Evolutionary conservation across 1,140 invertebrate genomes (phyloP).

Genomic region (Gonioctena quinquepunctata): DNA sequence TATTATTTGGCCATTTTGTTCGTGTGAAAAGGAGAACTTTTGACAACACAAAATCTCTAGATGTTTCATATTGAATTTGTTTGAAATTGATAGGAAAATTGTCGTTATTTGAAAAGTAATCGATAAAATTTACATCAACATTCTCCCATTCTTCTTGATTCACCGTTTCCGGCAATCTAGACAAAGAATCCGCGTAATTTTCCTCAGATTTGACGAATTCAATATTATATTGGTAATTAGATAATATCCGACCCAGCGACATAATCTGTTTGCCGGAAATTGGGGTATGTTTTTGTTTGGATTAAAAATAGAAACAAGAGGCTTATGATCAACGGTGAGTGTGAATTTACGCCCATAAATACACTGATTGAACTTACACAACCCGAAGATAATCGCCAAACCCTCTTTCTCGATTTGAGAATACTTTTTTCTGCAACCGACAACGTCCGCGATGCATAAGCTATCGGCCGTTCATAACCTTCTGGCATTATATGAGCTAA

Average conservation of each 20-base stretch:
- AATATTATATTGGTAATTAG: background rate
- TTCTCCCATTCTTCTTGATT: background rate
- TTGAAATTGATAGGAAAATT: too few relatives aligned
- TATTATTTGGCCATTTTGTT: too few relatives aligned
- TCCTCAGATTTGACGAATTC: background rate
- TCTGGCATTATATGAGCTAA: constrained; percentile 51
- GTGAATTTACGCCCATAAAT: constrained; percentile 23
- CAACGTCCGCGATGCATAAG: constrained; percentile 58
- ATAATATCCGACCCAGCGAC: background rate
- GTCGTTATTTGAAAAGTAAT: background rate
- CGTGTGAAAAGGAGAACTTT: too few relatives aligned
- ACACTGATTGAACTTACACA: constrained; percentile 53
- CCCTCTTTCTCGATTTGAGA: constrained; percentile 61
- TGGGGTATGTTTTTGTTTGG: constrained; percentile 7
- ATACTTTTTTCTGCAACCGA: constrained; percentile 58
- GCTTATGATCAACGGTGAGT: background rate
- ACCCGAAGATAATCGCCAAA: constrained; percentile 57
- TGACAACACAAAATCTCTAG: background rate
- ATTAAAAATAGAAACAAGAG: background rate
- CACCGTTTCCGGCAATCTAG: background rate
- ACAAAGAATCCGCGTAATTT: background rate
- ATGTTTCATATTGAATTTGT: too few relatives aligned
- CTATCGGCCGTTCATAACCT: constrained; percentile 56
- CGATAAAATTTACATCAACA: background rate
- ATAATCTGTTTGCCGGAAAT: constrained; percentile 1